Percentiles rank a stretch among this genome's conserved stretches.
These are phyloP conservation scores for Drosophila quadrilineata DNA, from an alignment of 1,140 invertebrate species.

Conservation along the genomic window DNA sequence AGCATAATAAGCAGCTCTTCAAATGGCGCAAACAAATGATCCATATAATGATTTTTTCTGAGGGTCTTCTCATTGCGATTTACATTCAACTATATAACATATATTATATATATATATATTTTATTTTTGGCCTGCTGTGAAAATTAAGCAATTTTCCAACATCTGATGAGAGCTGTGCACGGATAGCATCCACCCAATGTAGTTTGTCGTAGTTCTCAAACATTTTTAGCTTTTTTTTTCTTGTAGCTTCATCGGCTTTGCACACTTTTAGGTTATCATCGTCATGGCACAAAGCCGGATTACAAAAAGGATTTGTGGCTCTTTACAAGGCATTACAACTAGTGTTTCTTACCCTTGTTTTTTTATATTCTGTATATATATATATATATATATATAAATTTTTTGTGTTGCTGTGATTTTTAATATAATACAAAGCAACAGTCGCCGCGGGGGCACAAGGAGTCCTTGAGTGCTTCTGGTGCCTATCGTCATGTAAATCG, in stretches of 20 bases:
- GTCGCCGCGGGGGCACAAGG: conserved; percentile 14
- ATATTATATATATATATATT: background rate
- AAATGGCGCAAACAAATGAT: conserved; percentile 71
- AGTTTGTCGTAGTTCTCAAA: conserved; percentile 59
- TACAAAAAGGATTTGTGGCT: conserved; percentile 66
- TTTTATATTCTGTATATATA: conserved; percentile 13
- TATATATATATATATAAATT: too few species aligned
- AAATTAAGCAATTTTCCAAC: conserved; percentile 50
- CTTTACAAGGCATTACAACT: conserved; percentile 57
- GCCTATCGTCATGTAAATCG: conserved; percentile 60
- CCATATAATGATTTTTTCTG: conserved; percentile 67
- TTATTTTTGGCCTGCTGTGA: conserved; percentile 22
- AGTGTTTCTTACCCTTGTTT: conserved; percentile 10
- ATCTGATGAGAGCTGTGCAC: conserved; percentile 33
- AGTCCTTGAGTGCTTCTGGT: conserved; percentile 9
- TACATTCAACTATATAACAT: background rate
- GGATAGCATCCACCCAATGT: background rate
- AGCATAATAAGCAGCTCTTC: conserved; percentile 73
- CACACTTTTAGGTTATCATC: conserved; percentile 76
- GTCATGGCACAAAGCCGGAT: conserved; percentile 62
- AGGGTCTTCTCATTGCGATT: conserved; percentile 11
- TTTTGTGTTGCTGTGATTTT: conserved; percentile 25
- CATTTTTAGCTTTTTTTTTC: conserved; percentile 47
- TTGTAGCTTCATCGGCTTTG: conserved; percentile 52
- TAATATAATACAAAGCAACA: conserved; percentile 35